Evolutionary conservation across 2,797 vertebrate genomes (phyloP).

Genomic region (Echiichthys vipera): DNA sequence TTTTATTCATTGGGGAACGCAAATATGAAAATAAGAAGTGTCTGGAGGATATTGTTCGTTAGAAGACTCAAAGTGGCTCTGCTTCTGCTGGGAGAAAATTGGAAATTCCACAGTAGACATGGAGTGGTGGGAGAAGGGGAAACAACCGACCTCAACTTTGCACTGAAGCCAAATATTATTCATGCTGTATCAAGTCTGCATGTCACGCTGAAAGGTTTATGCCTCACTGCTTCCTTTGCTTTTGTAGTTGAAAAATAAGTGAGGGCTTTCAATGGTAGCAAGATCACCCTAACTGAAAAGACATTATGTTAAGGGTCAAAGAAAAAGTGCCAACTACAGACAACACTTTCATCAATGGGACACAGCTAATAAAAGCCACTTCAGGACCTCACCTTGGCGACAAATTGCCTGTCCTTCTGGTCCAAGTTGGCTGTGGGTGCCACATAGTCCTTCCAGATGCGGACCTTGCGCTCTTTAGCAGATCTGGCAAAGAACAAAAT

Average conservation of each 20-base stretch:
- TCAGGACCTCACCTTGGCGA: conserved; percentile 91
- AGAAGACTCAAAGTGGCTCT: conserved; percentile 39
- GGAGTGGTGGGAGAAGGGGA: conserved; percentile 14
- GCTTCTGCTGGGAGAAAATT: conserved; percentile 45
- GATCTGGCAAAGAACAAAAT: conserved; percentile 80
- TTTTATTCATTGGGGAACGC: conserved; percentile 25
- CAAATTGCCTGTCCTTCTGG: conserved; percentile 96
- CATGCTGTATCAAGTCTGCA: conserved; percentile 16
- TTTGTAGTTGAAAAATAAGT: conserved; percentile 1
- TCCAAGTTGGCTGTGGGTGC: conserved; percentile 97
- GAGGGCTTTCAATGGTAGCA: conserved; percentile 9
- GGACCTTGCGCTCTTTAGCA: conserved; percentile 94
- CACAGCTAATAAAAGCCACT: conserved; percentile 19
- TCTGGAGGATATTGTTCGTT: conserved; percentile 45
- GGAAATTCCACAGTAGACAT: conserved; percentile 36
- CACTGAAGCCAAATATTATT: conserved; percentile 12
- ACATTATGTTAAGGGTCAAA: conserved; percentile 9
- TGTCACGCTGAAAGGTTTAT: conserved; percentile 21
- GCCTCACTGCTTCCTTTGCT: conserved; percentile 3
- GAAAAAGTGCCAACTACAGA: conserved; percentile 3
- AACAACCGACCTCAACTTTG: background rate
- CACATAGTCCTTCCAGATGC: conserved; percentile 99
- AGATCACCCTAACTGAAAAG: conserved; percentile 15
- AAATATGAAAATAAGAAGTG: conserved; percentile 55
- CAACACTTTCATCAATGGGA: background rate